Evolutionary conservation across 2,888 invertebrate genomes (phyloP).

Genomic region (Neocrepidodera transversa): DNA sequence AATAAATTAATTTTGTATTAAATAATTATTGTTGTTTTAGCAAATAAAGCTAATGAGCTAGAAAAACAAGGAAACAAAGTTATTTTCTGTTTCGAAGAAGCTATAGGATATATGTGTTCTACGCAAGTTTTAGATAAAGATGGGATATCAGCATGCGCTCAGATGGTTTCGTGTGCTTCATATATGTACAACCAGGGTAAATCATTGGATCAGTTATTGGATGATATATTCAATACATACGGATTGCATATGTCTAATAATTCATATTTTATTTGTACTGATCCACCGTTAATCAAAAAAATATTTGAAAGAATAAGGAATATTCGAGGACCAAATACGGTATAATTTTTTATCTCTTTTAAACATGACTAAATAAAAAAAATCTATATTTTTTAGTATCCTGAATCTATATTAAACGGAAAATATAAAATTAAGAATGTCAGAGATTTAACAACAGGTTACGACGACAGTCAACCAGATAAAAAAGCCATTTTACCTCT

Average conservation of each 20-base stretch:
- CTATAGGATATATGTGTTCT: slow-evolving; percentile 98
- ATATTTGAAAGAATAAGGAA: slow-evolving; percentile 87
- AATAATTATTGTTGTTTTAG: slow-evolving; percentile 52
- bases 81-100: slow-evolving; percentile 97
- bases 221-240: slow-evolving; percentile 80
- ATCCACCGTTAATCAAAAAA: slow-evolving; percentile 69
- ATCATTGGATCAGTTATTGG: slow-evolving; percentile 69
- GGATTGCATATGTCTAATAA: slow-evolving; percentile 89
- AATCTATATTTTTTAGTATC: slow-evolving; percentile 83
- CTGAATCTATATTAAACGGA: slow-evolving; percentile 67
- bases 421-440: slow-evolving; percentile 73
- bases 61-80: slow-evolving; percentile 76
- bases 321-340: slow-evolving; percentile 68
- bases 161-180: slow-evolving; percentile 77
- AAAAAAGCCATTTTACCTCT: slow-evolving; percentile 74
- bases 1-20: not conserved
- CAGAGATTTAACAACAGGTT: slow-evolving; percentile 89
- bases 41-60: slow-evolving; percentile 79
- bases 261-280: slow-evolving; percentile 89
- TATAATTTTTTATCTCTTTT: slow-evolving; percentile 49
- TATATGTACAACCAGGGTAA: slow-evolving; percentile 70
- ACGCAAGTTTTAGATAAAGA: slow-evolving; percentile 92
- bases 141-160: slow-evolving; percentile 89
- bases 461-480: slow-evolving; percentile 75
- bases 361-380: too few species aligned